Evolutionary conservation across 2,888 invertebrate species (phyloP).

Genomic region (Ceriagrion tenellum): DNA sequence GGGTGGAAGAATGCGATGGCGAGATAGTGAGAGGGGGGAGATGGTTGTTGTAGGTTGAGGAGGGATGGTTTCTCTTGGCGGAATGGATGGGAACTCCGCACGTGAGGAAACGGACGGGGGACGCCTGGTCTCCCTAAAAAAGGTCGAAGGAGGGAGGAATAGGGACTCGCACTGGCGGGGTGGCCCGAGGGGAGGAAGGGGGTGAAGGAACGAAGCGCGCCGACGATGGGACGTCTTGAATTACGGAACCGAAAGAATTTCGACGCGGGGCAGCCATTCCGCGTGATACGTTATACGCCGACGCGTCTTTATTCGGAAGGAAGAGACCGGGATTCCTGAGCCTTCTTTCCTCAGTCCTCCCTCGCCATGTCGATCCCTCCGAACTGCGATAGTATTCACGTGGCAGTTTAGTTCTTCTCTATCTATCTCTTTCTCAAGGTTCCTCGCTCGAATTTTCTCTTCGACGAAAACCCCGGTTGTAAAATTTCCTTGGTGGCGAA

Average conservation of each 20-base stretch:
- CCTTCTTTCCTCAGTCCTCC: neutral
- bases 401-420: neutral
- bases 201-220: neutral
- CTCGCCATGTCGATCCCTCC: neutral
- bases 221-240: slow-evolving; percentile 52
- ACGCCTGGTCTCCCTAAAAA: no score
- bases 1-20: slow-evolving; percentile 8
- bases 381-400: neutral
- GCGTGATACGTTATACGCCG: slow-evolving; percentile 6
- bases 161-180: neutral
- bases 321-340: neutral
- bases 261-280: slow-evolving; percentile 33
- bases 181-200: neutral
- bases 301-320: slow-evolving; percentile 6
- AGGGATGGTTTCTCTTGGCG: neutral
- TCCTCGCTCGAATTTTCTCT: neutral
- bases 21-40: neutral
- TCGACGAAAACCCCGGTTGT: neutral
- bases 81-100: no score
- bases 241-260: slow-evolving; percentile 56
- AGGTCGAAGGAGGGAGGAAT: neutral
- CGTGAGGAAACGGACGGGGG: no score
- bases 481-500: neutral
- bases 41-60: neutral
- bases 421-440: neutral